These are phyloP conservation scores for Aleadryas rufinucha DNA, from an alignment of 2,113 vertebrate species.

Conservation along the genomic window DNA sequence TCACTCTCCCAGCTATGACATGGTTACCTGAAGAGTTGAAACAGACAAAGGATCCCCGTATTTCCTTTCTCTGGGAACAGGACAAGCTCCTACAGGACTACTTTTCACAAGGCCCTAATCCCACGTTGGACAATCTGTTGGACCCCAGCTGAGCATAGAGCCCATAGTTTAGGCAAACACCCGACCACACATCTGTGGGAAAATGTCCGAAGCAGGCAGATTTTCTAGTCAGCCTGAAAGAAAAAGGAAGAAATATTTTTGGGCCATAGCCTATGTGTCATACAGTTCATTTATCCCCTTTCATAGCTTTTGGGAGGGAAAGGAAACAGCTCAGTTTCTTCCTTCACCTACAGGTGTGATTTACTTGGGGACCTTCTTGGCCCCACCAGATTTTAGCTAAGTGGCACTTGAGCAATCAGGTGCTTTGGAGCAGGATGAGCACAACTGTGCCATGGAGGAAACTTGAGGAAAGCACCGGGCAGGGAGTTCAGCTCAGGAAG, in stretches of 20 bases:
- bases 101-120: background rate
- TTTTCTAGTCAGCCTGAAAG: background rate
- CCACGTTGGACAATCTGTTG: background rate
- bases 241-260: background rate
- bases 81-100: background rate
- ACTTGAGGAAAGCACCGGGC: background rate
- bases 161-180: rapidly evolving
- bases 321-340: background rate
- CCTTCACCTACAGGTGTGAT: background rate
- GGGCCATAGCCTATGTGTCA: background rate
- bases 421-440: background rate
- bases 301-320: background rate
- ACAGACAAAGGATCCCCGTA: rapidly evolving
- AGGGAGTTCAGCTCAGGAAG: background rate
- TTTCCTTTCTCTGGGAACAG: background rate
- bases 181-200: rapidly evolving
- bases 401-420: background rate
- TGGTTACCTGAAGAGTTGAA: background rate
- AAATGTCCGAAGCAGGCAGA: background rate
- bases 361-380: rapidly evolving
- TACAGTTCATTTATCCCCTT: background rate
- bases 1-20: rapidly evolving
- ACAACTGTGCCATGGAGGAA: background rate
- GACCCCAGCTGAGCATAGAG: background rate
- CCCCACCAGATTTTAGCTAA: background rate